A percentile compares a stretch with the other conserved stretches of the same genome.
Conservation (phyloP, 2,888 invertebrate species). For the Eupithecia vulgata region DNA sequence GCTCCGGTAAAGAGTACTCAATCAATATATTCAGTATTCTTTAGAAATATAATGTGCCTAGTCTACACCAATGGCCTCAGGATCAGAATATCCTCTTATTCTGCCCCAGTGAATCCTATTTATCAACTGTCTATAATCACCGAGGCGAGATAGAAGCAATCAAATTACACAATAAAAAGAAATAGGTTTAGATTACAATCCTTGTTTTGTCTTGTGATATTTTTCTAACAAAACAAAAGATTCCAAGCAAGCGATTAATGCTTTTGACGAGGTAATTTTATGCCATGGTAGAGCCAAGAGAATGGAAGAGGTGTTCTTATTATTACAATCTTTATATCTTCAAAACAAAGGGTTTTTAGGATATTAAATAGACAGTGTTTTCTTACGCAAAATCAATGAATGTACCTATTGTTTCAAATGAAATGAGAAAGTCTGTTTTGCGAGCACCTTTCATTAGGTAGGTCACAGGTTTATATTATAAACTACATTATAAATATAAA, state of each 20-base stretch:
- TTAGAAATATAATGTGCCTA: not conserved
- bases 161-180: slow-evolving; percentile 16
- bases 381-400: too few species aligned
- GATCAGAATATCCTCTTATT: slow-evolving; percentile 13
- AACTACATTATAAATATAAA: too few species aligned
- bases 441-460: too few species aligned
- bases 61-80: not conserved
- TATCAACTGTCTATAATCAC: slow-evolving; percentile 29
- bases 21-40: too few species aligned
- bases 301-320: not conserved
- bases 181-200: slow-evolving; percentile 10
- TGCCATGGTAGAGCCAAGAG: not conserved
- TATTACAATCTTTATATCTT: not conserved
- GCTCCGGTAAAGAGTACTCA: too few species aligned
- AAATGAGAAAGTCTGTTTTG: too few species aligned
- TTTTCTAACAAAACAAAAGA: not conserved
- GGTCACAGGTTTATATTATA: too few species aligned
- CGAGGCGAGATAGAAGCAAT: slow-evolving; percentile 20
- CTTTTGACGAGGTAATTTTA: not conserved
- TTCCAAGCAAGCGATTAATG: not conserved
- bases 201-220: slow-evolving; percentile 3
- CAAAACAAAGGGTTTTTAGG: not conserved
- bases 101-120: slow-evolving; percentile 22
- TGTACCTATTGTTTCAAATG: too few species aligned
- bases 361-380: not conserved